phyloP scores from a whole-genome alignment of 53 echinoderm and acorn worm genomes.

The Patiria pectinifera region DNA sequence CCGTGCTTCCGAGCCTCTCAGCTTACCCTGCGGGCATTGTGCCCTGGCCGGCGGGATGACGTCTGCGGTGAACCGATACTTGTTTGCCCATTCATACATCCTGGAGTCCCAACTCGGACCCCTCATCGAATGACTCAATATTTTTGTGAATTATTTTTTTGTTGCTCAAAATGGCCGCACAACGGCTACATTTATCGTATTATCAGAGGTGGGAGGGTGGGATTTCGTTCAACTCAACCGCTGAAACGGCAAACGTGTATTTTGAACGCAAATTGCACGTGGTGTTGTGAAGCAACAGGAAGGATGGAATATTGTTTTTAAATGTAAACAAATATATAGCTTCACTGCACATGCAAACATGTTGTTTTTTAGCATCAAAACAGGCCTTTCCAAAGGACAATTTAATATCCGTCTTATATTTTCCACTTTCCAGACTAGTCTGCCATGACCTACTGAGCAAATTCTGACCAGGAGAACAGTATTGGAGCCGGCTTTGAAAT shows the following conservation, averaged over 20 bases:
- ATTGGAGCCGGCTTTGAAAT: not conserved
- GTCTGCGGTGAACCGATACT: not conserved
- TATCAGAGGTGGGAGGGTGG: not conserved
- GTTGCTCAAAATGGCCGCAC: not conserved
- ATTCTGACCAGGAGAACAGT: not conserved
- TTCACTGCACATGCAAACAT: too few species aligned
- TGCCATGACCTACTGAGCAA: not conserved
- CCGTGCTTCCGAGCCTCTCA: not conserved
- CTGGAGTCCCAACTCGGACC: not conserved
- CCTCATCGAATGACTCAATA: not conserved
- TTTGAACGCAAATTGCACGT: too few species aligned
- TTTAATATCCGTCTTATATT: too few species aligned
- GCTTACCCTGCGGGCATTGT: not conserved
- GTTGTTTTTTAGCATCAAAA: too few species aligned
- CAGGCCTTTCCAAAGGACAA: too few species aligned
- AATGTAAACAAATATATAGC: too few species aligned
- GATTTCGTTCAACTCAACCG: not conserved
- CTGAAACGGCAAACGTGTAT: not conserved
- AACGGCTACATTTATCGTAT: not conserved
- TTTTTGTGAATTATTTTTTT: not conserved
- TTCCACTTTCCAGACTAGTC: not conserved
- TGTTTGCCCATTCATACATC: constrained; percentile 24
- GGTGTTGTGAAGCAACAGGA: too few species aligned
- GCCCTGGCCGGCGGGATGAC: not conserved
- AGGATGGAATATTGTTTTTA: too few species aligned